Conservation (phyloP, 2,797 vertebrate genomes). For the Pteropus rufus region DNA sequence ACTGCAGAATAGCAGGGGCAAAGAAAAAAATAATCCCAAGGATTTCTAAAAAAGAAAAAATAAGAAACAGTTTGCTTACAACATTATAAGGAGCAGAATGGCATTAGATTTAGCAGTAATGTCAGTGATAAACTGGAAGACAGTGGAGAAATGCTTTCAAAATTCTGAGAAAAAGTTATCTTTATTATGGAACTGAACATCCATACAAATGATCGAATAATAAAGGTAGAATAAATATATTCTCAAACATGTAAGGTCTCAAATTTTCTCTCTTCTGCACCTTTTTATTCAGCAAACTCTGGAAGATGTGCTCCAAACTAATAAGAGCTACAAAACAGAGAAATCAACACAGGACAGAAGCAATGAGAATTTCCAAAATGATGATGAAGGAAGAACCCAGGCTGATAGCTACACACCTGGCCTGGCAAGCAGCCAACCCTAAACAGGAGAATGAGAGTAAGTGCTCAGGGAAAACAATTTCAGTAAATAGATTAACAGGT, state of each 20-base stretch:
- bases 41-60: neutral
- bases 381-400: neutral
- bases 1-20: neutral
- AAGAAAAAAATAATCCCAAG: neutral
- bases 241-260: neutral
- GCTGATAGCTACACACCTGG: neutral
- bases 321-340: neutral
- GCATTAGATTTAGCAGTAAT: neutral
- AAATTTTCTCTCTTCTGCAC: neutral
- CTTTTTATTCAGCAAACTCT: neutral
- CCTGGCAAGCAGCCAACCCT: neutral
- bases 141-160: neutral
- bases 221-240: neutral
- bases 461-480: neutral
- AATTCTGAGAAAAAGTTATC: neutral
- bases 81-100: neutral
- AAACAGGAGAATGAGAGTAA: neutral
- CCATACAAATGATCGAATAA: neutral
- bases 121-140: neutral
- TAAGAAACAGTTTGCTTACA: neutral
- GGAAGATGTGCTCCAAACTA: neutral
- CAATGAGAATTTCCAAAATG: conserved; percentile 10
- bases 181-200: neutral
- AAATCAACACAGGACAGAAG: neutral
- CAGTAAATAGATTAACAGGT: neutral